These are phyloP conservation scores for Drosophila repleta DNA, from an alignment of 1,140 invertebrate species.

Conservation along the genomic window DNA sequence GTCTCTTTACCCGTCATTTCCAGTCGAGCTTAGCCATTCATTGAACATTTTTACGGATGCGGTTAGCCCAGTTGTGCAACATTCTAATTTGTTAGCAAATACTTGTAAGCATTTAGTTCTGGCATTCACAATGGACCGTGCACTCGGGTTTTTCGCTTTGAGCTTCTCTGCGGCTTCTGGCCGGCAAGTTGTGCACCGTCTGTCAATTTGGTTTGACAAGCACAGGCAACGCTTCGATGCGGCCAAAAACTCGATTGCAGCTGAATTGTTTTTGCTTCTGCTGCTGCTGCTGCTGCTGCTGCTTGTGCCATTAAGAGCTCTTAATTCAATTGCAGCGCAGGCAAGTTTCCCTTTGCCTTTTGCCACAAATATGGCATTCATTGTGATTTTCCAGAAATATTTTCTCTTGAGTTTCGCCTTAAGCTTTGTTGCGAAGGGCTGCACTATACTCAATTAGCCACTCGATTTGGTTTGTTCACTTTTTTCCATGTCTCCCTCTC, in stretches of 20 bases:
- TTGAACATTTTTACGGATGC: slow-evolving; percentile 6
- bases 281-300: background rate
- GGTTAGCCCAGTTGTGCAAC: background rate
- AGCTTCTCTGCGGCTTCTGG: slow-evolving; percentile 1
- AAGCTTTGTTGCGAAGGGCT: slow-evolving; percentile 4
- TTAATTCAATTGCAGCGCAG: slow-evolving; percentile 55
- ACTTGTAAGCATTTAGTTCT: background rate
- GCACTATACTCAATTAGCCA: slow-evolving; percentile 19
- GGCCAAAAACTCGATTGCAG: too few species aligned
- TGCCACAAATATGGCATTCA: slow-evolving; percentile 6
- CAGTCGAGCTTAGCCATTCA: slow-evolving; percentile 2
- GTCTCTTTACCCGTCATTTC: background rate
- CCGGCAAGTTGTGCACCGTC: background rate
- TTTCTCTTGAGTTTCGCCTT: slow-evolving; percentile 53
- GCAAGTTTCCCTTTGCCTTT: background rate
- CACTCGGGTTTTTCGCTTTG: background rate
- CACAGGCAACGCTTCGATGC: too few species aligned
- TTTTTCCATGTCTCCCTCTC: background rate
- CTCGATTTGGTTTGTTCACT: slow-evolving; percentile 20
- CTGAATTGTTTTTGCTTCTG: background rate
- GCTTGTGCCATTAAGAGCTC: slow-evolving; percentile 56
- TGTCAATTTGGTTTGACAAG: slow-evolving; percentile 14
- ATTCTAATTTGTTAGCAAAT: background rate
- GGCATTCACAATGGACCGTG: background rate
- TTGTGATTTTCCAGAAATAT: slow-evolving; percentile 8